Base-by-base conservation (phyloP, 2,888 invertebrate species). In the Apamea crenata region DNA sequence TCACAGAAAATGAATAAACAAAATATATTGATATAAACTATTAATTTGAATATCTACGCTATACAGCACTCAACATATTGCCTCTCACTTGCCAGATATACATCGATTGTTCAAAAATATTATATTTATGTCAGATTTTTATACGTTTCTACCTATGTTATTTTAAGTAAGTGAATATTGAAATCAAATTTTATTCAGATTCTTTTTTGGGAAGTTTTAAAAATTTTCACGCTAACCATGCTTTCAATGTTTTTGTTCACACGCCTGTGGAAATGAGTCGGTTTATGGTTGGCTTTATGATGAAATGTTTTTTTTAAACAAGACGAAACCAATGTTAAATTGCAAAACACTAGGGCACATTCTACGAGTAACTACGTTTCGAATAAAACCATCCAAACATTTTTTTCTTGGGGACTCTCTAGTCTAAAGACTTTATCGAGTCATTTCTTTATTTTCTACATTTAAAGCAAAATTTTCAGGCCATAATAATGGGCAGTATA, bases 21-120 rank as follows among this genome's bases (percentile, higher is more conserved):
- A 53, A 6, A 36, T n/a, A 53, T 77, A 56, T 44, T 68, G 32
- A 32, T 56, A 36, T 7, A 59, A 69, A 53, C 12, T 18, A 25
- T 68, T 53, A 32, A 53, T 56, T 32, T 44, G 2, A 63, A 69
- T 53, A 53, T 44, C 12, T 65, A n/a, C 69, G 63, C 32, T 44
- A 14, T 65, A 70, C n/a, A 70, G 80, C 32, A 32, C n/a, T 63
- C 32, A 21, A 53, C 14, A 63, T 79, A 67, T 50, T 29, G 59
- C 32, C 14, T 25, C 6, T 25, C 25, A 50, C 18, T 25, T 1
- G 7, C n/a, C 32, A 32, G 36, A 10, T 65, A n/a, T 36, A 44
- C 65, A 79, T 56, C 44, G 40, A 40, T 25, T 59, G 21, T 40
- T n/a, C 10, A n/a, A 61, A 80, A 73, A 56, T 59, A n/a, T 59